Base-by-base conservation (phyloP, 2,888 invertebrate species). In the Drymonia ruficornis region DNA sequence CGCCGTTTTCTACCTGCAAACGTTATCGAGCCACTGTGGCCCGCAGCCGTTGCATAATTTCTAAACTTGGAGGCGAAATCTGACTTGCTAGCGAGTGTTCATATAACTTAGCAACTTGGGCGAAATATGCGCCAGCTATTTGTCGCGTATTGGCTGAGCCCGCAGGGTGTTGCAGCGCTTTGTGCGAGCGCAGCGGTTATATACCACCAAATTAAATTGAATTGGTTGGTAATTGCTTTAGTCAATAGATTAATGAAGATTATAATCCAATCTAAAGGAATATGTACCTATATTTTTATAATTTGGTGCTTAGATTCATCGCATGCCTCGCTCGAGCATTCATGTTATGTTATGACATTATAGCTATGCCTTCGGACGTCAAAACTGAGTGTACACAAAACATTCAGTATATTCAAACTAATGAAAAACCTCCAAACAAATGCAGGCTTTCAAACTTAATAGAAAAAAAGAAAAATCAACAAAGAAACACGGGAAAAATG, bases 41-140 rank as follows among this genome's bases (percentile, higher is more conserved):
- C 56, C 68, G 72, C 67, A 73, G 69, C 69, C 72, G 68, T 73
- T 80, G 80, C 82, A 86, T 83, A 83, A 83, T 80, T 80, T 74
- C 63, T 72, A 63, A 76, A 74, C 66, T 72, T 52, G 59, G 42
- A 52, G 55, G 59, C 56, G 59, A 67, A 70, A 71, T 72, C 66
- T 68, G 60, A 70, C 67, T 72, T 57, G 45, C 51, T 59, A 64
- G 52, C 55, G 46, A 61, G 60, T 65, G 61, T 64, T 61, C 57
- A 66, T 72, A 65, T 70, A 65, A 69, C 56, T 69, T 59, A 57
- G 51, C 61, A 59, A 67, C 63, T 70, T 61, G 50, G 51, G 43
- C 55, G 52, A 49, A 64, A 65, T 66, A 61, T 66, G 69, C 55
- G 56, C 59, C 65, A 70, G 60, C 60, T 69, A 61, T 67, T 67